Base-by-base conservation (phyloP, 37 sponge, comb jelly and placozoan species). In the Hexactinellida sp. region DNA sequence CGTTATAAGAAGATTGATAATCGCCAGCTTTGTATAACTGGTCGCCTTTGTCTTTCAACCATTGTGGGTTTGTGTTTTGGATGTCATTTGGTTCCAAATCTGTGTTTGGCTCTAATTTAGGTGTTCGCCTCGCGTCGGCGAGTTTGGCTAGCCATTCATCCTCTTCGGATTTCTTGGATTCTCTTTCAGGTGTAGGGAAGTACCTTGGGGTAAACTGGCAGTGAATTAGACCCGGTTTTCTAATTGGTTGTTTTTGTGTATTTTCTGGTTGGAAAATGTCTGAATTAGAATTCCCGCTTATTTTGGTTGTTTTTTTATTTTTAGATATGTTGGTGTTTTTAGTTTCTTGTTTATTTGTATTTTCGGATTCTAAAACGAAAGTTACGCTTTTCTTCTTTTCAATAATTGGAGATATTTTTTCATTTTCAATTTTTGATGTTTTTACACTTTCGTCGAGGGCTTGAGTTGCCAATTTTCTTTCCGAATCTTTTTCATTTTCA, bases 121-220 rank as follows among this genome's bases (percentile, higher is more conserved):
- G 55, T 82, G 89, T 91, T 82, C 87, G 55, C 24, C 96, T 82
- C 35, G 94, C 96, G 55, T 93, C 92, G 21, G 96, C 96, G 87
- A 92, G 89, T 82, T 96, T 98, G 0, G 95, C 87, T 82, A 96
- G 83, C 96, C 96, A 98, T 88, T 92, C 93, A 63, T 97, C 90
- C 52, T 97, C 98, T 55, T 94, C 93, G 21, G 84, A 54, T 52
- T 83, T 88, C 36, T 85, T 89, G 0, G 96, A 93, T 84, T 98
- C 99, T 54, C 99, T 84, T 1, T 94, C 94, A 55, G 99, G 93
- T 55, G 96, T 96, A 0, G 96, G 89, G 84, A 98, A 95, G 1
- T 55, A n/a, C 3, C 99, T 89, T 0, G 94, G 96, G 3, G 99
- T 93, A 83, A 98, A 98, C 63, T 82, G 83, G 38, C 95, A 93